phyloP scores from a whole-genome alignment of 2,888 invertebrate genomes.

The Pogonocherus hispidulus region DNA sequence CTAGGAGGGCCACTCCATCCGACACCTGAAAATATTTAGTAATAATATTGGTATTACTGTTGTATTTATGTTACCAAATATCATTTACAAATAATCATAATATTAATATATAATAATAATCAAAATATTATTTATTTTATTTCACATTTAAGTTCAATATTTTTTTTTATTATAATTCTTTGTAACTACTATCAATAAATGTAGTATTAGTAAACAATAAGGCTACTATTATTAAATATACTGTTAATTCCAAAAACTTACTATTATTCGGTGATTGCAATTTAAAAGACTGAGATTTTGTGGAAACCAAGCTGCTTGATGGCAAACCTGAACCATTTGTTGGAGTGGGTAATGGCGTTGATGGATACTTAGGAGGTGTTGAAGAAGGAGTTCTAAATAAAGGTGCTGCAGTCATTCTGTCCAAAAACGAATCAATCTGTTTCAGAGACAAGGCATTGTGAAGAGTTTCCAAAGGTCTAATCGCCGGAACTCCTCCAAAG shows the following conservation, averaged over 20 bases:
- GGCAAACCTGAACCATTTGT: conserved; percentile 47
- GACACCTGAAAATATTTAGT: conserved; percentile 58
- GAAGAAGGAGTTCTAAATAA: conserved; percentile 82
- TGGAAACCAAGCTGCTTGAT: conserved; percentile 54
- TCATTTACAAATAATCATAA: too few species aligned
- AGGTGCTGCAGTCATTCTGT: conserved; percentile 85
- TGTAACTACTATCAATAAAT: too few species aligned
- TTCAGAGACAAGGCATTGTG: conserved; percentile 96
- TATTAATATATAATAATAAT: too few species aligned
- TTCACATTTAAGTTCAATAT: too few species aligned
- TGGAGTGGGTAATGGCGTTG: conserved; percentile 70
- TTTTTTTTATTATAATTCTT: too few species aligned
- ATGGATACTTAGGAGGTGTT: conserved; percentile 77
- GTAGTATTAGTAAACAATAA: too few species aligned
- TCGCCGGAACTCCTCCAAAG: conserved; percentile 93
- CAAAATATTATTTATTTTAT: too few species aligned
- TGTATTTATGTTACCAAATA: too few species aligned
- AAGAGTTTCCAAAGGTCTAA: conserved; percentile 96
- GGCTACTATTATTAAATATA: too few species aligned
- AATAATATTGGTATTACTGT: too few species aligned
- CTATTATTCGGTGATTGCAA: conserved; percentile 70
- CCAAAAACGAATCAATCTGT: conserved; percentile 91
- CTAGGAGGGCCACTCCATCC: conserved; percentile 92
- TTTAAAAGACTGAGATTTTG: conserved; percentile 62
- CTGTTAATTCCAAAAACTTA: conserved; percentile 62